Percentiles rank a stretch among this genome's conserved stretches.
phyloP scores from a whole-genome alignment of 1,140 invertebrate genomes.

The Hyphantria cunea region DNA sequence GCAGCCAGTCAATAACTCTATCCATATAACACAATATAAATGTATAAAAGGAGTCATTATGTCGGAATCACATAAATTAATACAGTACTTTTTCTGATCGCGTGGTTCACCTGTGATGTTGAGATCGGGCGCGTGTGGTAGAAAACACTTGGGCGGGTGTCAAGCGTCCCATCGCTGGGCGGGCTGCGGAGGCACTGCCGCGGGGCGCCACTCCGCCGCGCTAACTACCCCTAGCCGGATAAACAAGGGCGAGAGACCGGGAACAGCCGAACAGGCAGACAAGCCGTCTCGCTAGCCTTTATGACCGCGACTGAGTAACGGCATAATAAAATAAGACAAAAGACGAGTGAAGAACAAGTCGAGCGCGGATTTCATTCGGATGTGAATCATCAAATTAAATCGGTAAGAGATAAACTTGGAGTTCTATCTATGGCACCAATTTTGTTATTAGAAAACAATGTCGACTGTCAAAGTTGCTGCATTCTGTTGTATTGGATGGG shows the following conservation, averaged over 20 bases:
- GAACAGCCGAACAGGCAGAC: conserved; percentile 64
- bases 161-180: conserved; percentile 71
- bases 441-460: conserved; percentile 27
- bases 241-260: conserved; percentile 77
- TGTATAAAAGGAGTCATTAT: conserved; percentile 80
- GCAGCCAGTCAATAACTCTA: conserved; percentile 63
- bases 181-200: conserved; percentile 68
- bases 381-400: conserved; percentile 36
- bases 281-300: conserved; percentile 77
- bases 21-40: conserved; percentile 77
- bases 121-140: conserved; percentile 42
- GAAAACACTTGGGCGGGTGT: conserved; percentile 35
- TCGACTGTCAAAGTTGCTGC: conserved; percentile 18
- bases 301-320: conserved; percentile 60
- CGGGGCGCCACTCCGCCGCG: conserved; percentile 63
- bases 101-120: conserved; percentile 64
- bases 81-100: conserved; percentile 39
- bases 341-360: conserved; percentile 60
- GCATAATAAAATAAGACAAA: conserved; percentile 76
- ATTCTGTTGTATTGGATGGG: too few relatives aligned
- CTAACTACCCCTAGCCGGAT: conserved; percentile 71
- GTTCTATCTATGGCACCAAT: conserved; percentile 25
- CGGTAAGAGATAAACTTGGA: conserved; percentile 31
- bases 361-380: conserved; percentile 32
- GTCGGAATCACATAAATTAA: conserved; percentile 42